A percentile compares a stretch with the other conserved stretches of the same genome.
Evolutionary conservation across 2,113 vertebrate species (phyloP).

Genomic region (Tupaia chinensis): DNA sequence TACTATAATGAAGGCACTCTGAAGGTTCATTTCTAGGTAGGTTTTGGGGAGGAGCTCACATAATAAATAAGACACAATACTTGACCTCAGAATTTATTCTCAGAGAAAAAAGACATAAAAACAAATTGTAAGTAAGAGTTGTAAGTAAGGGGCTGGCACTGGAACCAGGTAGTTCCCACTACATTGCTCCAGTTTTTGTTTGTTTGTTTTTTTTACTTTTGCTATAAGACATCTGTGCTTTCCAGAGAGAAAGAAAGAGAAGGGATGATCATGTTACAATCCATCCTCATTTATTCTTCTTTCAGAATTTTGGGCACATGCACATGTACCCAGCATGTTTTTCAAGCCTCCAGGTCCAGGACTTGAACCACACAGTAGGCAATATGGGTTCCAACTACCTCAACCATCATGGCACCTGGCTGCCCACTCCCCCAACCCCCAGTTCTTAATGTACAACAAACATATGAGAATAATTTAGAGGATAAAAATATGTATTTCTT

Average conservation of each 20-base stretch:
- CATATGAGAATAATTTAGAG: neutral
- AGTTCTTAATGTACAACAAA: neutral
- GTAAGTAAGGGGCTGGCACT: neutral
- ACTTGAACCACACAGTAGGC: no score
- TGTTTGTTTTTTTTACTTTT: no score
- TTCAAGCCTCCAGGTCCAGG: no score
- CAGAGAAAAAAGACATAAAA: slow-evolving; percentile 5
- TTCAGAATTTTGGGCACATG: no score
- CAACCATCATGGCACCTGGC: no score
- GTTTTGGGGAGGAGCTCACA: neutral
- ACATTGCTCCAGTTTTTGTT: neutral
- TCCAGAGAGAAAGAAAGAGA: no score
- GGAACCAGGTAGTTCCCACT: neutral
- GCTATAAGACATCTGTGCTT: no score
- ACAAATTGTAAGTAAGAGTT: neutral
- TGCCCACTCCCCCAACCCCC: neutral
- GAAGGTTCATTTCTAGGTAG: neutral
- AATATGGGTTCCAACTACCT: no score
- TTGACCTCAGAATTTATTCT: neutral
- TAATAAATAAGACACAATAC: neutral
- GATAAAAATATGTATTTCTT: neutral
- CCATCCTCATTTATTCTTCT: no score
- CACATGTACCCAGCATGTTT: no score
- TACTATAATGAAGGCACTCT: neutral
- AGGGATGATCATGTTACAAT: no score